A percentile compares a stretch with the other conserved stretches of the same genome.
phyloP scores from a whole-genome alignment of 1,140 invertebrate species.

The Macrostomum lignano region DNA sequence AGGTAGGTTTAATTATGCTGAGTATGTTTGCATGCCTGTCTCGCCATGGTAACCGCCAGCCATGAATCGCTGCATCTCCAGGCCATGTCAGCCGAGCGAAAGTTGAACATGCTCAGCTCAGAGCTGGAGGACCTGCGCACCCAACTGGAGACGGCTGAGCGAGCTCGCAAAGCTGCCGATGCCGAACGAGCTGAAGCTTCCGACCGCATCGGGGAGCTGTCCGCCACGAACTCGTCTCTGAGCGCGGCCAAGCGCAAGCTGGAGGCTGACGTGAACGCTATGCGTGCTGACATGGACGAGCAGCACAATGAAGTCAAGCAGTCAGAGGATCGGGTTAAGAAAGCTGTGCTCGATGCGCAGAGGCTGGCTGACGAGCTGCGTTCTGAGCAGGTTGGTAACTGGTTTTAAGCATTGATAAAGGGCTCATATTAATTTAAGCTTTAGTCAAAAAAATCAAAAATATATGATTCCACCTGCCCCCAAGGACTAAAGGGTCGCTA shows the following conservation, averaged over 20 bases:
- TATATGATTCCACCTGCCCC: too few relatives aligned
- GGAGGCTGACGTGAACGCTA: slow-evolving; percentile 74
- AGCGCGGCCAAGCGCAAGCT: slow-evolving; percentile 86
- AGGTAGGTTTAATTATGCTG: too few relatives aligned
- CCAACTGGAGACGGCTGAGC: slow-evolving; percentile 57
- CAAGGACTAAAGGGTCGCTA: too few relatives aligned
- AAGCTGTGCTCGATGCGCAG: slow-evolving; percentile 86
- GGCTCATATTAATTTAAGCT: too few relatives aligned
- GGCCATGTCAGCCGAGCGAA: slow-evolving; percentile 71
- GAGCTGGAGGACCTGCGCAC: slow-evolving; percentile 82
- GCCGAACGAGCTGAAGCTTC: slow-evolving; percentile 77
- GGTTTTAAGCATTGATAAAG: too few relatives aligned
- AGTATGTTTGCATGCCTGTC: neutral
- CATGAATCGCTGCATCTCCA: slow-evolving; percentile 16
- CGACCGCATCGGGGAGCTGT: slow-evolving; percentile 77
- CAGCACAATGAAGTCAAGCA: slow-evolving; percentile 18
- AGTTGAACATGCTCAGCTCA: slow-evolving; percentile 68
- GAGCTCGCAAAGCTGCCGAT: slow-evolving; percentile 76
- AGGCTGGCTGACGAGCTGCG: slow-evolving; percentile 82
- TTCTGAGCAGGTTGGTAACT: slow-evolving; percentile 92
- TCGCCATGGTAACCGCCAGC: neutral
- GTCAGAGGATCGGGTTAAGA: slow-evolving; percentile 29
- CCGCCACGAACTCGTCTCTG: slow-evolving; percentile 62
- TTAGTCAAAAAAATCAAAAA: too few relatives aligned
- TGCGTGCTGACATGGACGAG: slow-evolving; percentile 37